These are phyloP conservation scores for Cheirogaleus medius DNA, from an alignment of 2,113 vertebrate species.

Conservation along the genomic window DNA sequence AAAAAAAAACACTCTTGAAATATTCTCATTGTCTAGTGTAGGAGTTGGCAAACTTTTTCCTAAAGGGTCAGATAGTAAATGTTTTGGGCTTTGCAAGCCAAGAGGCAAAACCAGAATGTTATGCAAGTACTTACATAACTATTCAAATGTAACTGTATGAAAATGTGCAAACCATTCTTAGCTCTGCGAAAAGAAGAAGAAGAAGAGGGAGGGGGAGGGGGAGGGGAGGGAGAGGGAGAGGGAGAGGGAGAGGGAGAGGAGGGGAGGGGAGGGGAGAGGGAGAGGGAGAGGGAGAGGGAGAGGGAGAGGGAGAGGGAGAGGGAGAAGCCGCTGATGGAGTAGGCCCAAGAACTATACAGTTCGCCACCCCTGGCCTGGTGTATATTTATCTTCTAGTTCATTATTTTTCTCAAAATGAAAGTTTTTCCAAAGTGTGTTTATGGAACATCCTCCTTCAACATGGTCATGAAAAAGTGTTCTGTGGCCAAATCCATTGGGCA, in stretches of 20 bases:
- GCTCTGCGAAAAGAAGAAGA: background rate
- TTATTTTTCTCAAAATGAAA: background rate
- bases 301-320: too few species aligned
- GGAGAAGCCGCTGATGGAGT: background rate
- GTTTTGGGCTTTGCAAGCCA: slow-evolving; percentile 26
- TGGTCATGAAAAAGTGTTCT: background rate
- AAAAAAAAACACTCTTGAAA: background rate
- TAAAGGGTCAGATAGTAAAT: slow-evolving; percentile 4
- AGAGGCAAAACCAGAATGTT: slow-evolving; percentile 34
- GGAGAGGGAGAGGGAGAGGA: too few species aligned
- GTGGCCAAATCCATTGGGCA: background rate
- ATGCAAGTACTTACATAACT: slow-evolving; percentile 30
- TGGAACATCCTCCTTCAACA: background rate
- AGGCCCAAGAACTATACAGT: background rate
- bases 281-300: too few species aligned
- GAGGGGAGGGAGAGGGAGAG: too few species aligned
- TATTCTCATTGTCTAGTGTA: background rate
- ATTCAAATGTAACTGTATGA: background rate
- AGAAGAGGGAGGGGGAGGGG: too few species aligned
- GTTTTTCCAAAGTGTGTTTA: slow-evolving; percentile 16
- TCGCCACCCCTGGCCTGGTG: background rate
- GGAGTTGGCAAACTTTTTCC: background rate
- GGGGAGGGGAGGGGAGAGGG: too few species aligned
- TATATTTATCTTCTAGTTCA: background rate
- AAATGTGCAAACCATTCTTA: background rate